Conservation (phyloP, 2,888 invertebrate genomes). For the Cinara cedri region DNA sequence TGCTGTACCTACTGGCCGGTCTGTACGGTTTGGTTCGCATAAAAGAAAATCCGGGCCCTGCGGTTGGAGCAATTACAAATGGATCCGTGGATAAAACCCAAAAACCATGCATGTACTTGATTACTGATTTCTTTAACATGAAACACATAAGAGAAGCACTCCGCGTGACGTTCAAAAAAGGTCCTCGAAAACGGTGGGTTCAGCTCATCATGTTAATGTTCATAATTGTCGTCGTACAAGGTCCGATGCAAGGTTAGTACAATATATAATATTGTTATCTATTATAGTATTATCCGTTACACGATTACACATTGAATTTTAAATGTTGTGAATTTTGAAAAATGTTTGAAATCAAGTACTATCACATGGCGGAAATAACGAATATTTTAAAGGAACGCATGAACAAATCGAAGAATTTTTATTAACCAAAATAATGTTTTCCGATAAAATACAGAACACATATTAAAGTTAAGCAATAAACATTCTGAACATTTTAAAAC, state of each 20-base stretch:
- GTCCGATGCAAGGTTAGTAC: constrained; percentile 35
- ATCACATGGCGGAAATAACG: no score
- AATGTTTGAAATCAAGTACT: no score
- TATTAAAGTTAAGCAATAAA: no score
- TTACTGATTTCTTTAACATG: constrained; percentile 19
- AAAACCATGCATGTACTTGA: constrained; percentile 61
- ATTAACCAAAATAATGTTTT: no score
- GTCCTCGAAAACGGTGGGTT: not conserved
- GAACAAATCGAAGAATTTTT: no score
- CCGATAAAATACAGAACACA: no score
- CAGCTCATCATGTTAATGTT: constrained; percentile 15
- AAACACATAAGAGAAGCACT: constrained; percentile 32
- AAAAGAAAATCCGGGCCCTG: not conserved
- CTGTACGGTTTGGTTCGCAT: constrained; percentile 15
- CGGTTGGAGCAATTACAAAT: not conserved
- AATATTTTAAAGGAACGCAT: no score
- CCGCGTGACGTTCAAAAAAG: constrained; percentile 26
- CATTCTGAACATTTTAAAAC: no score
- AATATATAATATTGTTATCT: no score
- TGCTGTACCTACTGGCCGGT: constrained; percentile 68
- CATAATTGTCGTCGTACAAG: constrained; percentile 14
- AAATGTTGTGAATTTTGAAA: no score
- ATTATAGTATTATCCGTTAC: no score
- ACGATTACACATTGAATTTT: no score
- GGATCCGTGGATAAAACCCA: not conserved